Evolutionary conservation across 2,888 invertebrate species (phyloP).

Genomic region (Adelphocoris suturalis): DNA sequence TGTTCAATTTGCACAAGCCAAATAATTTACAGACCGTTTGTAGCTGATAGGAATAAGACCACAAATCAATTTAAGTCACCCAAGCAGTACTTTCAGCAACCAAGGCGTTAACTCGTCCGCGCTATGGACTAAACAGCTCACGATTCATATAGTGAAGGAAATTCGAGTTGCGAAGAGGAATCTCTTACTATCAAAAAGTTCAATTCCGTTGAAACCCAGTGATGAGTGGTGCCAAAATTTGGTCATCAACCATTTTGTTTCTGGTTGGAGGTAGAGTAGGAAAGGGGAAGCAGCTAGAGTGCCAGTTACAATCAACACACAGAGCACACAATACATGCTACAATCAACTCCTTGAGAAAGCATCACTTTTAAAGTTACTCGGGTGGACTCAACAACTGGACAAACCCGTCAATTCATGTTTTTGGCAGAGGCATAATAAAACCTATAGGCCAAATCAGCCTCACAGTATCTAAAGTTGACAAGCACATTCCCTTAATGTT

Average conservation of each 20-base stretch:
- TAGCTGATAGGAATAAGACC: background rate
- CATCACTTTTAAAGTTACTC: background rate
- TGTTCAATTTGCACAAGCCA: background rate
- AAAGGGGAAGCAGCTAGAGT: background rate
- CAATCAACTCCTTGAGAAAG: background rate
- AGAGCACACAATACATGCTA: background rate
- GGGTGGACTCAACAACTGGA: background rate
- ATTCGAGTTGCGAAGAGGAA: too few species aligned
- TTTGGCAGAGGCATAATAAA: constrained; percentile 10
- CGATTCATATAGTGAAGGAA: background rate
- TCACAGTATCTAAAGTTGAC: too few species aligned
- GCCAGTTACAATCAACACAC: background rate
- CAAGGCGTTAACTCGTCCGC: background rate
- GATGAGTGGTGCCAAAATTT: background rate
- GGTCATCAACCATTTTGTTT: background rate
- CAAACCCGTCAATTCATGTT: background rate
- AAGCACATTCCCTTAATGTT: too few species aligned
- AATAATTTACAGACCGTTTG: background rate
- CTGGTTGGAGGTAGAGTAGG: background rate
- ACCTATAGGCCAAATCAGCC: constrained; percentile 18
- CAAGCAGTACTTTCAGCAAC: background rate
- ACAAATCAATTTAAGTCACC: too few species aligned
- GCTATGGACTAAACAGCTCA: background rate
- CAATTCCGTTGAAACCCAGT: too few species aligned
- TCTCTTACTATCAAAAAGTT: too few species aligned